Percentiles rank a stretch among this genome's conserved stretches.
phyloP scores from a whole-genome alignment of 1,140 invertebrate genomes.

The Bursaphelenchus mucronatus region DNA sequence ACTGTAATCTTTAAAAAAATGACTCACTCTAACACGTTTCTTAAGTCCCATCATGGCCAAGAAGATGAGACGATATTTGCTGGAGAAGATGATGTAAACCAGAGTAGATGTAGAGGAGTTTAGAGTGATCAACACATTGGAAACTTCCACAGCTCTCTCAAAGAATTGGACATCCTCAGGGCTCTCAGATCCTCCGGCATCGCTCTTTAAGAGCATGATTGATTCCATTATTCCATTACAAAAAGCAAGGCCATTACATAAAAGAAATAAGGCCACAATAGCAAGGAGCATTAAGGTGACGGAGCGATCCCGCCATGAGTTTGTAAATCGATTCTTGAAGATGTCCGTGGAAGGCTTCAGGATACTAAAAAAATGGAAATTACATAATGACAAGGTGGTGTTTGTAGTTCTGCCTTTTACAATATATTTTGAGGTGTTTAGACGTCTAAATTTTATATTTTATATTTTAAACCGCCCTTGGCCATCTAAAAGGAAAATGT shows the following conservation, averaged over 20 bases:
- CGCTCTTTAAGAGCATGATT: constrained; percentile 33
- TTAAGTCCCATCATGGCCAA: constrained; percentile 52
- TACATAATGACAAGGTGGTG: constrained; percentile 20
- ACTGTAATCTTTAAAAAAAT: not conserved
- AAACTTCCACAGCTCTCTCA: constrained; percentile 44
- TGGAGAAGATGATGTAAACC: constrained; percentile 53
- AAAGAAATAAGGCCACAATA: constrained; percentile 57
- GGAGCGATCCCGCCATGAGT: constrained; percentile 50
- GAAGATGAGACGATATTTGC: constrained; percentile 53
- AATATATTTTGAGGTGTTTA: no score
- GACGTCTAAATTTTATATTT: no score
- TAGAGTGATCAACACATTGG: constrained; percentile 55
- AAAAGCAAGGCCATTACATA: constrained; percentile 58
- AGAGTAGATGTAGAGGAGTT: constrained; percentile 58
- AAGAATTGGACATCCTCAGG: constrained; percentile 19
- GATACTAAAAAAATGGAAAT: constrained; percentile 6
- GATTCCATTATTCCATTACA: constrained; percentile 58
- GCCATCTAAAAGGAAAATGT: no score
- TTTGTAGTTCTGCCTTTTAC: no score
- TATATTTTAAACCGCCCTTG: no score
- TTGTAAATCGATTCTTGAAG: constrained; percentile 52
- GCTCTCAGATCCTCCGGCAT: not conserved
- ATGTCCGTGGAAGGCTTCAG: constrained; percentile 46
- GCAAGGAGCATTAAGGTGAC: constrained; percentile 60
- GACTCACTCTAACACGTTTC: constrained; percentile 40